A percentile compares a stretch with the other conserved stretches of the same genome.
These are phyloP conservation scores for Dynastes hyllus DNA, from an alignment of 2,888 invertebrate species.

Conservation along the genomic window DNA sequence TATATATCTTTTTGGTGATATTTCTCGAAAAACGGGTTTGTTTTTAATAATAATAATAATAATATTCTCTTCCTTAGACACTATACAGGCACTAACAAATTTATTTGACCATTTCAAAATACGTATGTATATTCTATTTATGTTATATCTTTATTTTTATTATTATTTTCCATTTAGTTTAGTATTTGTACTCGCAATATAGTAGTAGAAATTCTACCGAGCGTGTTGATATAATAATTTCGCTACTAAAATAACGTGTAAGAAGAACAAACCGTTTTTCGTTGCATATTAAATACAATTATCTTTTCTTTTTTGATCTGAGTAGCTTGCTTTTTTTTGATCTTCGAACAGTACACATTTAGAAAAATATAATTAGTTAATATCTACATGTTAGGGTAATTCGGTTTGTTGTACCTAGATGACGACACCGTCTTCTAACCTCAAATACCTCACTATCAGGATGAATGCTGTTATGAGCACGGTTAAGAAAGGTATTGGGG, in stretches of 20 bases:
- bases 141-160: neutral
- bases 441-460: conserved; percentile 61
- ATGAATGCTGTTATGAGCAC: conserved; percentile 61
- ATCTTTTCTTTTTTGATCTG: neutral
- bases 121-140: neutral
- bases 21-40: conserved; percentile 10
- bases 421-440: conserved; percentile 58
- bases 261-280: neutral
- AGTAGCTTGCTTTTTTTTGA: conserved; percentile 24
- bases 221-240: conserved; percentile 1
- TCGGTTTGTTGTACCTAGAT: conserved; percentile 52
- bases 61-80: conserved; percentile 25
- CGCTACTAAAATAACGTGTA: neutral
- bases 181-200: neutral
- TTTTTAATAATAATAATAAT: neutral
- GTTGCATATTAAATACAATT: neutral
- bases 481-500: conserved; percentile 62
- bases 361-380: conserved; percentile 50
- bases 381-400: conserved; percentile 40
- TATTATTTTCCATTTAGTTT: neutral
- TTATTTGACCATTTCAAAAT: conserved; percentile 2
- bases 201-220: neutral
- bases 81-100: conserved; percentile 48
- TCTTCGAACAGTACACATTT: conserved; percentile 44
- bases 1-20: conserved; percentile 22